Conservation (phyloP, 1,140 invertebrate species). For the Procambarus virginalis region DNA sequence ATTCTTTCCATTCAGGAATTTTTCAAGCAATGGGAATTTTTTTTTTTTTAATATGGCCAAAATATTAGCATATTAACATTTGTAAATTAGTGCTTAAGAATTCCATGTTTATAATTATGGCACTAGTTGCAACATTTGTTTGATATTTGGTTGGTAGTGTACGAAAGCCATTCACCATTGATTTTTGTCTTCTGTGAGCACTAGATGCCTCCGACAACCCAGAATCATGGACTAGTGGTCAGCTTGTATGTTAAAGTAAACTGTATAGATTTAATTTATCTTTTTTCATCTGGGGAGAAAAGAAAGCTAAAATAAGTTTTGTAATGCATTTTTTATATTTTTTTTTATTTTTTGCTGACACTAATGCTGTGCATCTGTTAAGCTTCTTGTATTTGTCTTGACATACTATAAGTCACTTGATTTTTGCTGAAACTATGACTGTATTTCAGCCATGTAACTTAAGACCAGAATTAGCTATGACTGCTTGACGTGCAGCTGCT, state of each 20-base stretch:
- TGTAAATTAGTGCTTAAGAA: not conserved
- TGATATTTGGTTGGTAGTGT: not conserved
- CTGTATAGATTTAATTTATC: not conserved
- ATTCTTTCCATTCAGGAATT: not conserved
- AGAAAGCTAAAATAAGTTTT: not conserved
- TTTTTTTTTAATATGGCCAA: no score
- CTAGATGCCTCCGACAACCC: conserved; percentile 5
- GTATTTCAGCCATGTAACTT: not conserved
- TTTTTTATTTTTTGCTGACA: not conserved
- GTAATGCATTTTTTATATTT: not conserved
- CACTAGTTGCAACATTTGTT: not conserved
- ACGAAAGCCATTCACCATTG: not conserved
- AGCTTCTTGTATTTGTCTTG: conserved; percentile 9
- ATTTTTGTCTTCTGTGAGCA: not conserved
- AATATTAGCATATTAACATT: not conserved
- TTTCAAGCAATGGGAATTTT: not conserved
- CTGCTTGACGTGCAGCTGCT: not conserved
- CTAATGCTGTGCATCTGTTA: not conserved
- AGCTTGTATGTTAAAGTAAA: not conserved
- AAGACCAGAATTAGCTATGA: not conserved
- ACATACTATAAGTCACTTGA: conserved; percentile 6
- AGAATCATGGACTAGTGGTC: not conserved
- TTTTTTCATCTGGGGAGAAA: not conserved
- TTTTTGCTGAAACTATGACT: not conserved
- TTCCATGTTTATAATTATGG: not conserved